Percentiles rank a stretch among this genome's conserved stretches.
Conservation (phyloP, 2,113 vertebrate species). For the Theristicus caerulescens region DNA sequence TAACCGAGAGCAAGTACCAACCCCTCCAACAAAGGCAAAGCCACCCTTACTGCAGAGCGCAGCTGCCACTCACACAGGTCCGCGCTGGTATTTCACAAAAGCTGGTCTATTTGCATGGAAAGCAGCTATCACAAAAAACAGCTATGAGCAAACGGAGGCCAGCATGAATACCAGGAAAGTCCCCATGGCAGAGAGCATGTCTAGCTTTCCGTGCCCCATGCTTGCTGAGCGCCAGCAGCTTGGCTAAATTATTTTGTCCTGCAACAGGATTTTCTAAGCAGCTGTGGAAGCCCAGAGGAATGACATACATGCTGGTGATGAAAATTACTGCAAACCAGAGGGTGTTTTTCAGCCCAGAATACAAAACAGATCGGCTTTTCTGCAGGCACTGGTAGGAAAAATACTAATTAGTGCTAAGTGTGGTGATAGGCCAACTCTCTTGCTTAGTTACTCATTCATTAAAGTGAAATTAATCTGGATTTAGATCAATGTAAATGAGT, state of each 20-base stretch:
- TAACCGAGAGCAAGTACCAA: neutral
- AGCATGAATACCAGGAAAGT: neutral
- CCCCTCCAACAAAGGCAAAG: slow-evolving; percentile 23
- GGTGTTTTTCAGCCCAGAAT: neutral
- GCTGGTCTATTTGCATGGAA: neutral
- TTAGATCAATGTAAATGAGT: slow-evolving; percentile 12
- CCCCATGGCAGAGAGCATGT: neutral
- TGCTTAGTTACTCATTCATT: slow-evolving; percentile 38
- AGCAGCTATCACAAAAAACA: neutral
- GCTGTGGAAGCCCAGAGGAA: neutral
- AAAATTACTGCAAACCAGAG: neutral
- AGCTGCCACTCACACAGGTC: slow-evolving; percentile 15
- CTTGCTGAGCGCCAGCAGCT: neutral
- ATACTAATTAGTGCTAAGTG: slow-evolving; percentile 1
- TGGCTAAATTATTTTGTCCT: neutral
- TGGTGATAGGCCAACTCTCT: neutral
- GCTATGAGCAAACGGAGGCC: neutral
- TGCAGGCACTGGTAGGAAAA: slow-evolving; percentile 31
- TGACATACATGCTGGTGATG: neutral
- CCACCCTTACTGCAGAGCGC: neutral
- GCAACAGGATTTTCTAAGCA: neutral
- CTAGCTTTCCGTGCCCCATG: accelerated
- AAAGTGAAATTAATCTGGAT: slow-evolving; percentile 51
- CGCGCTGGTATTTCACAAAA: neutral
- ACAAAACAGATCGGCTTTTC: slow-evolving; percentile 21